phyloP scores from a whole-genome alignment of 2,113 vertebrate species.

The Tonatia bakeri region DNA sequence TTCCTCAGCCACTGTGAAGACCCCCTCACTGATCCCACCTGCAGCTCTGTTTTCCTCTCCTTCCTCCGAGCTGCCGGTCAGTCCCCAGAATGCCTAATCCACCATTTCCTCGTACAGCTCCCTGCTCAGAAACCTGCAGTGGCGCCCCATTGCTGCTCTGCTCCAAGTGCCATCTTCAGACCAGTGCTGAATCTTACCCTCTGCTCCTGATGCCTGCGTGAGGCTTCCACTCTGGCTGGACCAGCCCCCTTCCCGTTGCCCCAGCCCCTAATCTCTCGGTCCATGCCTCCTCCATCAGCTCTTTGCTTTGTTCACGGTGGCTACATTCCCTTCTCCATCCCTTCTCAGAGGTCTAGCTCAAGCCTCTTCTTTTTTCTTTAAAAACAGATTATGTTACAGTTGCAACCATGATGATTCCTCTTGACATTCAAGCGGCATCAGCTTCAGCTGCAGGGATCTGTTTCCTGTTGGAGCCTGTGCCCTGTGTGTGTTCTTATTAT shows the following conservation, averaged over 20 bases:
- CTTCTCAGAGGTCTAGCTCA: background rate
- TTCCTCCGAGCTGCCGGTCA: background rate
- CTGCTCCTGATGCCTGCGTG: rapidly evolving
- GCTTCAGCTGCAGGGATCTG: background rate
- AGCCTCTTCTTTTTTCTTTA: background rate
- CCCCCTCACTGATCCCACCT: background rate
- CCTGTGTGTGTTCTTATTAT: too few species aligned
- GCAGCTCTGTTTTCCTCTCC: background rate
- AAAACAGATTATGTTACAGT: background rate
- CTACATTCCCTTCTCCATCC: background rate
- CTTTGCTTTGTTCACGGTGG: background rate
- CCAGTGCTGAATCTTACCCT: background rate
- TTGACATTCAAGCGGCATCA: background rate
- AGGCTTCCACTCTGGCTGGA: background rate
- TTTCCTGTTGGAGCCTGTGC: background rate
- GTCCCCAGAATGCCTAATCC: background rate
- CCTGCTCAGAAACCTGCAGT: background rate
- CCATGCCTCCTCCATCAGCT: background rate
- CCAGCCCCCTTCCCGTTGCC: rapidly evolving
- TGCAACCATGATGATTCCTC: too few species aligned
- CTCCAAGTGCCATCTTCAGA: background rate
- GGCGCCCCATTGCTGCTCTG: background rate
- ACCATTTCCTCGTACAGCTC: background rate
- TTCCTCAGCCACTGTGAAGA: background rate
- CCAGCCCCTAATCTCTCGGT: rapidly evolving